Conservation (phyloP, 1,140 invertebrate species). For the Drosophila albomicans region DNA sequence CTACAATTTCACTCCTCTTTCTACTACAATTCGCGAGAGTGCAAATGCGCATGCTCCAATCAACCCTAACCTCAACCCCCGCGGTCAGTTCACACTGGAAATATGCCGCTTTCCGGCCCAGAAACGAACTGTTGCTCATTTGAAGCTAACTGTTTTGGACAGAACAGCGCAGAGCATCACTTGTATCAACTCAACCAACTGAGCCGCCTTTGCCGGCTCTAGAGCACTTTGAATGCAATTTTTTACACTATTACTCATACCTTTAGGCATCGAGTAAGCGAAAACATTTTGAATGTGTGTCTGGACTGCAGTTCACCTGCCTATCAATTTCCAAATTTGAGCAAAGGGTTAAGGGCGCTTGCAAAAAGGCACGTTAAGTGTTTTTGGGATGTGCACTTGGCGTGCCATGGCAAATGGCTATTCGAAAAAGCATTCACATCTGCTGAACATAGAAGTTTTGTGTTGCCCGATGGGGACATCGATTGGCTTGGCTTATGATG, state of each 20-base stretch:
- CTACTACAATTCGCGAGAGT: not conserved
- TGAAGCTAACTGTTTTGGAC: not conserved
- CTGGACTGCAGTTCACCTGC: conserved; percentile 29
- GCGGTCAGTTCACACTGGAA: conserved; percentile 44
- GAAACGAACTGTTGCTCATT: conserved; percentile 78
- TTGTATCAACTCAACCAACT: not conserved
- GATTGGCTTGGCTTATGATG: conserved; percentile 7
- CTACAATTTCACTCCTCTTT: conserved; percentile 23
- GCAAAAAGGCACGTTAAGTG: conserved; percentile 10
- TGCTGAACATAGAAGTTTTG: not conserved
- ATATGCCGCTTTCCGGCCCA: conserved; percentile 10
- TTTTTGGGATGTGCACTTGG: conserved; percentile 9
- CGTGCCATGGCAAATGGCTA: not conserved
- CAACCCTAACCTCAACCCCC: not conserved
- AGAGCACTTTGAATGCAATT: conserved; percentile 62
- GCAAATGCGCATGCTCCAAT: conserved; percentile 46
- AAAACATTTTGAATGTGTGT: conserved; percentile 57
- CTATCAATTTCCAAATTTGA: conserved; percentile 56
- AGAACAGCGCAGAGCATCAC: not conserved
- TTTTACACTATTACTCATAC: conserved; percentile 50
- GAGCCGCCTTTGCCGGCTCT: conserved; percentile 4
- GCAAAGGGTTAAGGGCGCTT: not conserved
- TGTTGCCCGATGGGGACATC: not conserved
- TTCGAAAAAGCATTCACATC: conserved; percentile 21
- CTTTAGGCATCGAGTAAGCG: conserved; percentile 54